Evolutionary conservation across 2,797 vertebrate species (phyloP), one percentile per base, ranked within the genome.

Genomic region (Syngnathus acus): DNA sequence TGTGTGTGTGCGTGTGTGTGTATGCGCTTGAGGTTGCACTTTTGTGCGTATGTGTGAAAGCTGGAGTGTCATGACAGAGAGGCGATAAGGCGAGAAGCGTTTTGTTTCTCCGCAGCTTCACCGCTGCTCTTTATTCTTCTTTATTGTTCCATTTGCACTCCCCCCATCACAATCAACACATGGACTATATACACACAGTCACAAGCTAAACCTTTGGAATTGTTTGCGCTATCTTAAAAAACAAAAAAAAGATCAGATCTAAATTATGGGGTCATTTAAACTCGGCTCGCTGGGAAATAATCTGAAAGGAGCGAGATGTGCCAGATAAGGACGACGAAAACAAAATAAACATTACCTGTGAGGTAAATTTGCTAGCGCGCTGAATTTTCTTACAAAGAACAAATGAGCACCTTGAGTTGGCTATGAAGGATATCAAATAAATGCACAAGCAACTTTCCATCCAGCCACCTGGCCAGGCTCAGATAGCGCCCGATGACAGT

Each of bases 1-100:
- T 48, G 40, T 57, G 23, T 77, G 54, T 51, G 69, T 65, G 65
- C 61, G 61, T 47, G 60, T 61, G 47, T 21, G 8, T 8, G 50
- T 50, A 72, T 68, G 70, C 74, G 68, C 48, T 72, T 75, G 69
- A 71, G 74, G 65, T 72, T 74, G 75, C 74, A 80, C 72, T 77
- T 76, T 66, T 67, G 69, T 45, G 72, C 59, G 69, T 66, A 65
- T 80, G 78, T 80, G 53, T 39, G 70, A 48, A 64, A 8, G 62
- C 6, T 47, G 45, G 62, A 50, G 61, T 16, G 45, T 47, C 45
- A 47, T 6, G 16, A 43, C 38, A 62, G 38, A 43, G 16, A 43
- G 21, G 16, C 42, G 26, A 63, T 23, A 43, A 21, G 39, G 39
- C 39, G 59, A 62, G 59, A 62, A 43, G 21, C 19, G 5, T 17